Percentiles rank a stretch among this genome's conserved stretches.
Evolutionary conservation across 2,797 vertebrate species (phyloP).

Genomic region (Sebastes dallii): DNA sequence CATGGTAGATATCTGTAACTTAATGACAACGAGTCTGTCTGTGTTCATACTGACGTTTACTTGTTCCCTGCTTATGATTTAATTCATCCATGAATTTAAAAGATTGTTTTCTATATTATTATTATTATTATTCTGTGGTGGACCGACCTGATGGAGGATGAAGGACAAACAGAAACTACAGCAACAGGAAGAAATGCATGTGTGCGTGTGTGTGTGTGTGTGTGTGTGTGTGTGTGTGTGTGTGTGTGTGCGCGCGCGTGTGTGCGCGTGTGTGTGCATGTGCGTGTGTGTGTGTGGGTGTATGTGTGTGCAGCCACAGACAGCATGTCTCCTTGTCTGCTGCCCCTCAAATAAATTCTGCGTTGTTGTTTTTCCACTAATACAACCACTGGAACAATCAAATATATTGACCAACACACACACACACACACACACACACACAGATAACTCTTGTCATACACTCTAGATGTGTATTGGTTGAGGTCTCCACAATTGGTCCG

Average conservation of each 20-base stretch:
- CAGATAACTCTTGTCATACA: conserved; percentile 42
- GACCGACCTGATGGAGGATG: background rate
- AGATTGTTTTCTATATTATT: too few species aligned
- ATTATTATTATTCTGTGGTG: background rate
- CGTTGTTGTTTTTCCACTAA: conserved; percentile 55
- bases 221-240: background rate
- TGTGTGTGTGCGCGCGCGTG: background rate
- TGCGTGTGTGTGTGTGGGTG: background rate
- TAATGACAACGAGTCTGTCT: too few species aligned
- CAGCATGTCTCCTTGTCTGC: conserved; percentile 58
- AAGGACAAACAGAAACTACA: background rate
- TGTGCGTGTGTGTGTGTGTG: background rate
- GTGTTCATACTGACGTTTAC: too few species aligned
- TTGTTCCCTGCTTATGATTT: too few species aligned
- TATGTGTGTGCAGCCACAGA: conserved; percentile 37
- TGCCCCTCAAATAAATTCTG: conserved; percentile 62
- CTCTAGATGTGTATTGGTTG: conserved; percentile 48
- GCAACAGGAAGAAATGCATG: background rate
- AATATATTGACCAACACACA: conserved; percentile 68
- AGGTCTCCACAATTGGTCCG: conserved; percentile 31
- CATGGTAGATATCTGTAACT: too few species aligned
- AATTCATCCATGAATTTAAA: too few species aligned
- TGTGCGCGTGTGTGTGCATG: too few species aligned
- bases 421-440: conserved; percentile 18
- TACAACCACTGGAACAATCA: conserved; percentile 70